These are phyloP conservation scores for Lycocerus yunnanus DNA, from an alignment of 2,888 invertebrate species.

Conservation along the genomic window DNA sequence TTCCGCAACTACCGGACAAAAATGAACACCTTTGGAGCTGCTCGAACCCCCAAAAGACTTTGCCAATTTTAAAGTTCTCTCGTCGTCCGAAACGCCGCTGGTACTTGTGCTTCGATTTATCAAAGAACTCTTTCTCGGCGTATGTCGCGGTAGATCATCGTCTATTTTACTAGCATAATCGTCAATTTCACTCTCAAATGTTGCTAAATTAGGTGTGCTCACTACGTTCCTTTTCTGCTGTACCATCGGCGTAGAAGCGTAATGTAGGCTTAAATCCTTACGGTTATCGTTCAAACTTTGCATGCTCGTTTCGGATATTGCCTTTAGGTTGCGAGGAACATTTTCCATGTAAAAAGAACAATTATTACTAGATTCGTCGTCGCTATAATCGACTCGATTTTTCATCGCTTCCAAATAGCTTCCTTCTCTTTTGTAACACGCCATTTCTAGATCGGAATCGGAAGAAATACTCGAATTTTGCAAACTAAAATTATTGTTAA, in stretches of 20 bases:
- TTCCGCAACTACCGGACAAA: conserved; percentile 79
- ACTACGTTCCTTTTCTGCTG: conserved; percentile 47
- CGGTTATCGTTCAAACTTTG: conserved; percentile 42
- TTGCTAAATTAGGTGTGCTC: conserved; percentile 66
- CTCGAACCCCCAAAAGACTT: conserved; percentile 45
- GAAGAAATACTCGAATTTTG: conserved; percentile 35
- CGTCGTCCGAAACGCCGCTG: conserved; percentile 48
- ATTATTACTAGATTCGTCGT: conserved; percentile 60
- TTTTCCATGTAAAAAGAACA: conserved; percentile 39
- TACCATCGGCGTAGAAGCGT: conserved; percentile 43
- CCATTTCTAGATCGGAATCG: conserved; percentile 28
- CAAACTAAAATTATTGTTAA: conserved; percentile 2
- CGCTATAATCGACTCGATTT: conserved; percentile 51
- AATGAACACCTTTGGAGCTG: conserved; percentile 67
- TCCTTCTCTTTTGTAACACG: conserved; percentile 49
- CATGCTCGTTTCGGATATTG: conserved; percentile 53
- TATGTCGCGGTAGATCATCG: conserved; percentile 56
- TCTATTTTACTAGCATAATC: conserved; percentile 31
- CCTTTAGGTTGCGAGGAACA: conserved; percentile 50
- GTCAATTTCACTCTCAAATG: conserved; percentile 34
- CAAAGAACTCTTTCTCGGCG: conserved; percentile 55
- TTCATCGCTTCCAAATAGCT: conserved; percentile 54
- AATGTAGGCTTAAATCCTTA: conserved; percentile 39
- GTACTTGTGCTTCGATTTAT: conserved; percentile 51
- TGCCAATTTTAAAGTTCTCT: conserved; percentile 44